phyloP scores from a whole-genome alignment of 1,140 invertebrate genomes.

The Calosoma granatense region DNA sequence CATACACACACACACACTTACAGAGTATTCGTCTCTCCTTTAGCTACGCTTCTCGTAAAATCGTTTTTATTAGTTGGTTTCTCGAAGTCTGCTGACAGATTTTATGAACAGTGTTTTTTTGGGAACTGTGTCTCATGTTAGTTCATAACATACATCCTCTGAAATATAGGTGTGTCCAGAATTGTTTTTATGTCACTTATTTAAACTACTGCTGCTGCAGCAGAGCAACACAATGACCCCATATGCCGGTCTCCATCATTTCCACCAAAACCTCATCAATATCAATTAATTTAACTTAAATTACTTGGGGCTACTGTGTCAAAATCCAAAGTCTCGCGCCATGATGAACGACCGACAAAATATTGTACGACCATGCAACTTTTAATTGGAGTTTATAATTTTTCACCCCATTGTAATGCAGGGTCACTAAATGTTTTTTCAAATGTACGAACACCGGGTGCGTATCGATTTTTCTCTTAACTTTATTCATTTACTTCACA shows the following conservation, averaged over 20 bases:
- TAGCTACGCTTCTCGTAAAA: neutral
- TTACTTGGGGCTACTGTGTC: neutral
- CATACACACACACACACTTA: neutral
- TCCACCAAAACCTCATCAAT: neutral
- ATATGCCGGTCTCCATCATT: too few relatives aligned
- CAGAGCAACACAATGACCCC: too few relatives aligned
- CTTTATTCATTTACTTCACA: too few relatives aligned
- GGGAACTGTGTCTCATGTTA: neutral
- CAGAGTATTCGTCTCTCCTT: neutral
- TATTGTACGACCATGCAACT: too few relatives aligned
- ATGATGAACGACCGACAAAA: too few relatives aligned
- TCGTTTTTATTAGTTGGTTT: neutral
- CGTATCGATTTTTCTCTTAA: too few relatives aligned
- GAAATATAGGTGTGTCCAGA: neutral
- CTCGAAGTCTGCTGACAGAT: neutral
- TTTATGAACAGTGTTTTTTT: neutral
- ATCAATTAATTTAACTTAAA: neutral
- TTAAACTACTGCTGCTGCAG: too few relatives aligned
- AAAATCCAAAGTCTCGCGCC: neutral
- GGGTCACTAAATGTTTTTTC: too few relatives aligned
- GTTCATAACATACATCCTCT: too few relatives aligned
- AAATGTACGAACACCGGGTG: too few relatives aligned
- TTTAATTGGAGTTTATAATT: too few relatives aligned
- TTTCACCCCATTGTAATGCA: too few relatives aligned
- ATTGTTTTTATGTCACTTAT: neutral